Evolutionary conservation across 1,140 invertebrate genomes (phyloP).

Genomic region (Drosophila albomicans): DNA sequence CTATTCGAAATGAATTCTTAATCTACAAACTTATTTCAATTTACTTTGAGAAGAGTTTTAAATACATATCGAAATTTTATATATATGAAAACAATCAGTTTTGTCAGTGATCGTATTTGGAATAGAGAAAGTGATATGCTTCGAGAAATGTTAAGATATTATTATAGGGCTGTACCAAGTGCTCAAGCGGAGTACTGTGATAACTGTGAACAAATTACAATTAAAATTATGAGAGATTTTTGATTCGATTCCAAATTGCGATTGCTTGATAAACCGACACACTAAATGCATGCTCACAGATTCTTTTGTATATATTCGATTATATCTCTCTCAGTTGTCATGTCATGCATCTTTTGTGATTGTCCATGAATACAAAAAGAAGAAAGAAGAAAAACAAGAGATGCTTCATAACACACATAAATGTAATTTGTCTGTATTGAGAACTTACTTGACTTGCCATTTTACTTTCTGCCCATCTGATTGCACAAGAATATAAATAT

Average conservation of each 20-base stretch:
- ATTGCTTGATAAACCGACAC: constrained; percentile 6
- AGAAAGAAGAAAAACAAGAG: constrained; percentile 1
- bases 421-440: constrained; percentile 51
- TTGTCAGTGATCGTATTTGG: constrained; percentile 8
- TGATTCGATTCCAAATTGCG: constrained; percentile 14
- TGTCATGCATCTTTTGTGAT: constrained; percentile 26
- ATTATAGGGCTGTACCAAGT: constrained; percentile 24
- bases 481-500: constrained; percentile 66
- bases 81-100: constrained; percentile 21
- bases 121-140: constrained; percentile 20
- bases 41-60: not conserved
- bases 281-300: constrained; percentile 43
- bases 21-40: constrained; percentile 5
- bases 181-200: constrained; percentile 46
- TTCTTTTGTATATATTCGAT: constrained; percentile 18
- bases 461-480: constrained; percentile 85
- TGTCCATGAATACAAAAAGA: constrained; percentile 14
- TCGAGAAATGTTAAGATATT: constrained; percentile 7
- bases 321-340: constrained; percentile 9
- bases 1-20: too few species aligned
- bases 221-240: constrained; percentile 18
- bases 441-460: constrained; percentile 73
- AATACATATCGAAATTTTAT: constrained; percentile 6
- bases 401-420: constrained; percentile 38
- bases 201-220: constrained; percentile 28